A percentile compares a stretch with the other conserved stretches of the same genome.
Evolutionary conservation across 2,888 invertebrate species (phyloP).

Genomic region (Miltochrista miniata): DNA sequence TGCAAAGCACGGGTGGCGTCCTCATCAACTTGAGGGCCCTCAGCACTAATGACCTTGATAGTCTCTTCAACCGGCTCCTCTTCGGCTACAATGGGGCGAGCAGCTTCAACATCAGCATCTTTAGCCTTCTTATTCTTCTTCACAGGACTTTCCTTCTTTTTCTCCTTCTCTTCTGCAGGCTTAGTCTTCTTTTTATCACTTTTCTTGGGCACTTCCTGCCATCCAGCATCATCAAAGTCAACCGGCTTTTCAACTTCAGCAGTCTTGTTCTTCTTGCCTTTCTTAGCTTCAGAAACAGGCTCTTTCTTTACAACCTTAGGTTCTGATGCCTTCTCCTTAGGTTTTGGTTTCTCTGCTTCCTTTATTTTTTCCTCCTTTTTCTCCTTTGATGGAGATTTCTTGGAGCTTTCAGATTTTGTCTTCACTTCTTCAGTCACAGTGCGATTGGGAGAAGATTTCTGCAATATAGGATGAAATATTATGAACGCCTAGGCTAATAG

Average conservation of each 20-base stretch:
- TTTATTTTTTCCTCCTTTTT: conserved; percentile 83
- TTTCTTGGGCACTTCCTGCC: conserved; percentile 88
- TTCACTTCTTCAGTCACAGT: conserved; percentile 82
- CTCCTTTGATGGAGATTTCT: conserved; percentile 82
- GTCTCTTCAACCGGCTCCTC: conserved; percentile 65
- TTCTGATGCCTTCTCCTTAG: conserved; percentile 65
- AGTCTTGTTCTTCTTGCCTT: conserved; percentile 85
- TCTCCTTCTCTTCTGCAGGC: conserved; percentile 81
- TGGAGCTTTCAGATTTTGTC: conserved; percentile 83
- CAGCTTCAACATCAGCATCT: conserved; percentile 71
- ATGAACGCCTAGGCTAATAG: neutral
- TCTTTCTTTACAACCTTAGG: conserved; percentile 72
- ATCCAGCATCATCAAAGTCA: conserved; percentile 89
- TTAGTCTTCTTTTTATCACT: conserved; percentile 89
- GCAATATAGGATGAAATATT: conserved; percentile 36
- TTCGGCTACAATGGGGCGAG: conserved; percentile 27
- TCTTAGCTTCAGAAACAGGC: conserved; percentile 68
- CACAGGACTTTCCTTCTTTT: conserved; percentile 77
- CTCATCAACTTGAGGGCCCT: conserved; percentile 69
- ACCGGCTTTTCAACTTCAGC: conserved; percentile 86
- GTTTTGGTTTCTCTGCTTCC: conserved; percentile 79
- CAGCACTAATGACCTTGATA: conserved; percentile 72
- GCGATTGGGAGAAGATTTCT: conserved; percentile 86
- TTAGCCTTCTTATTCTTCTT: conserved; percentile 76
- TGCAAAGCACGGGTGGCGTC: conserved; percentile 71